phyloP scores from a whole-genome alignment of 1,140 invertebrate genomes.

The Papilio helenus region DNA sequence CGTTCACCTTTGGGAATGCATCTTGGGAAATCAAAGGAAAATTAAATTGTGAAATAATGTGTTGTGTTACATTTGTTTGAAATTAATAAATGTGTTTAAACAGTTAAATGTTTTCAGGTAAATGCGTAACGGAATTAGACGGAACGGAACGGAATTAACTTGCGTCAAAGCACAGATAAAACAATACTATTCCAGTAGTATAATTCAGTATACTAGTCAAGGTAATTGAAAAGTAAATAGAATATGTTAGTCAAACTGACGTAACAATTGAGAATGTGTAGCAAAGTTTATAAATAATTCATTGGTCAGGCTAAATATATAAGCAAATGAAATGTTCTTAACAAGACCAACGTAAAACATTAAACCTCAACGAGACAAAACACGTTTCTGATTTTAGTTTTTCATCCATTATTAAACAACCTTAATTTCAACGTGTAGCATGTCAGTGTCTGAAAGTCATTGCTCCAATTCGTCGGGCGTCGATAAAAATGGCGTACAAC shows the following conservation, averaged over 20 bases:
- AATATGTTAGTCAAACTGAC: background rate
- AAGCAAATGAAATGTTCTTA: background rate
- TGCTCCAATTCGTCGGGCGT: slow-evolving; percentile 16
- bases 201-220: too few relatives aligned
- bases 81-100: too few relatives aligned
- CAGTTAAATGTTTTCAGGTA: too few relatives aligned
- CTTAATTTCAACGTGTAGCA: slow-evolving; percentile 26
- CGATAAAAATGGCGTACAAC: slow-evolving; percentile 31
- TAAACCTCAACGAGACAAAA: background rate
- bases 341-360: background rate
- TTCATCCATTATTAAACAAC: slow-evolving; percentile 29
- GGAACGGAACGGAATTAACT: too few relatives aligned
- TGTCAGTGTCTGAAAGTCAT: slow-evolving; percentile 13
- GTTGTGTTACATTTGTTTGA: too few relatives aligned
- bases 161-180: too few relatives aligned
- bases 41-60: too few relatives aligned
- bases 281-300: background rate
- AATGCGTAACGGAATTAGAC: too few relatives aligned
- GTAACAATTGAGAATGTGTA: background rate
- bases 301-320: background rate
- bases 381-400: slow-evolving; percentile 31
- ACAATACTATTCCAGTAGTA: too few relatives aligned
- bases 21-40: too few relatives aligned
- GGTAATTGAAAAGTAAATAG: background rate
- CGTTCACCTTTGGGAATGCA: too few relatives aligned